Evolutionary conservation across 2,888 invertebrate genomes (phyloP).

Genomic region (Icerya purchasi): DNA sequence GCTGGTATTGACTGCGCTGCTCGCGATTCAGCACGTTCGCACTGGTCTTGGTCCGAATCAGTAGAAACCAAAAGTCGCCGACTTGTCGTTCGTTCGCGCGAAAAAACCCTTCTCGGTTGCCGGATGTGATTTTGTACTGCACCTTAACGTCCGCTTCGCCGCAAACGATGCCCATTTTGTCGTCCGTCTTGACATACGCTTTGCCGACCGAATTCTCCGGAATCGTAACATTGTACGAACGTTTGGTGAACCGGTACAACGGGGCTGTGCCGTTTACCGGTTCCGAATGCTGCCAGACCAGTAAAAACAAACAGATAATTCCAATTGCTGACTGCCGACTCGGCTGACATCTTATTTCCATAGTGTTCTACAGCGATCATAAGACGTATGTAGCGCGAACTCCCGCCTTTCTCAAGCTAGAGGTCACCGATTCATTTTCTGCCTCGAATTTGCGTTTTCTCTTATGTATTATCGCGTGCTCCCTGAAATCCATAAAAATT

Average conservation of each 20-base stretch:
- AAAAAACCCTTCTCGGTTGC: constrained; percentile 76
- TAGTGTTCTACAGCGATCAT: not conserved
- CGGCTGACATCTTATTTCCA: constrained; percentile 11
- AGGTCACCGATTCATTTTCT: too few species aligned
- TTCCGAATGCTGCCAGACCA: not conserved
- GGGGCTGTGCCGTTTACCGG: constrained; percentile 11
- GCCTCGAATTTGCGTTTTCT: too few species aligned
- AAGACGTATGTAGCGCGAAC: not conserved
- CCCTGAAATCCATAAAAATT: too few species aligned
- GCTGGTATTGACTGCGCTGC: constrained; percentile 56
- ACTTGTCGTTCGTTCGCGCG: constrained; percentile 73
- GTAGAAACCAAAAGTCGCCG: constrained; percentile 85
- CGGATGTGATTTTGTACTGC: constrained; percentile 65
- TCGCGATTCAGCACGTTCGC: constrained; percentile 83
- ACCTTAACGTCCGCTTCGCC: constrained; percentile 31
- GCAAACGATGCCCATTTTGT: constrained; percentile 56
- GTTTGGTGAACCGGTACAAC: constrained; percentile 45
- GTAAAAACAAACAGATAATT: constrained; percentile 3
- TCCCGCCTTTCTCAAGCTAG: too few species aligned
- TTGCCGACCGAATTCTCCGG: constrained; percentile 81
- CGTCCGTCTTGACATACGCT: constrained; percentile 50
- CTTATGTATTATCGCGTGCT: too few species aligned
- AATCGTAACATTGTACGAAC: constrained; percentile 67
- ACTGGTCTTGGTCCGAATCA: constrained; percentile 67
- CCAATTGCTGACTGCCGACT: constrained; percentile 1